Percentiles rank a stretch among this genome's conserved stretches.
Conservation (phyloP, 2,888 invertebrate species). For the Ectemnius lituratus region DNA sequence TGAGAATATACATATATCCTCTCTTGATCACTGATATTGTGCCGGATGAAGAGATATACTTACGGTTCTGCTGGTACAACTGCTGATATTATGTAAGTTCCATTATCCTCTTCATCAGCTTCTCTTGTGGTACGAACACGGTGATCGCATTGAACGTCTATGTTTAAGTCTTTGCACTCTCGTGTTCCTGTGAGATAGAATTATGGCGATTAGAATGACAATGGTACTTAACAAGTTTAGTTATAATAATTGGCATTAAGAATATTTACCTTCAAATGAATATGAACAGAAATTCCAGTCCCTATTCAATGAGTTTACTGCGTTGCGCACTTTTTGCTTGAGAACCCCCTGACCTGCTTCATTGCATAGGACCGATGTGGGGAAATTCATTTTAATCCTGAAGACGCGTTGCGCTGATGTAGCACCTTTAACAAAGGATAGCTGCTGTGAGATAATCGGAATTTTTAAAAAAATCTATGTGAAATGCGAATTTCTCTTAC, state of each 20-base stretch:
- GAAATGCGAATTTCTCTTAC: conserved; percentile 79
- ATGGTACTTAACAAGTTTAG: background rate
- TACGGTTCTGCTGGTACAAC: conserved; percentile 92
- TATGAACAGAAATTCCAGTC: conserved; percentile 99
- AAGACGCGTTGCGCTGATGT: conserved; percentile 96
- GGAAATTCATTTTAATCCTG: conserved; percentile 95
- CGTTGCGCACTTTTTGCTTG: conserved; percentile 91
- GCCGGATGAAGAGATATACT: conserved; percentile 76
- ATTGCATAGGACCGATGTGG: conserved; percentile 96
- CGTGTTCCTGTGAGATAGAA: conserved; percentile 80
- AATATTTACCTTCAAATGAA: conserved; percentile 85
- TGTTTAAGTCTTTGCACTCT: conserved; percentile 93
- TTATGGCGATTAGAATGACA: background rate
- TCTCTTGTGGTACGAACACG: conserved; percentile 79
- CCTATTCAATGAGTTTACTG: conserved; percentile 93
- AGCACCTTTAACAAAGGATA: conserved; percentile 80
- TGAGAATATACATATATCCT: too few relatives aligned
- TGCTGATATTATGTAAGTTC: conserved; percentile 90
- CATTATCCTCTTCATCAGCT: conserved; percentile 83
- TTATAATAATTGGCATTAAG: too few relatives aligned
- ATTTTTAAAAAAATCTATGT: too few relatives aligned
- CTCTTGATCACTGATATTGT: background rate
- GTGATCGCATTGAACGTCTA: conserved; percentile 95
- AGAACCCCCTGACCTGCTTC: conserved; percentile 96
- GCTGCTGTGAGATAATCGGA: too few relatives aligned